Evolutionary conservation across 2,888 invertebrate species (phyloP).

Genomic region (Miltochrista miniata): DNA sequence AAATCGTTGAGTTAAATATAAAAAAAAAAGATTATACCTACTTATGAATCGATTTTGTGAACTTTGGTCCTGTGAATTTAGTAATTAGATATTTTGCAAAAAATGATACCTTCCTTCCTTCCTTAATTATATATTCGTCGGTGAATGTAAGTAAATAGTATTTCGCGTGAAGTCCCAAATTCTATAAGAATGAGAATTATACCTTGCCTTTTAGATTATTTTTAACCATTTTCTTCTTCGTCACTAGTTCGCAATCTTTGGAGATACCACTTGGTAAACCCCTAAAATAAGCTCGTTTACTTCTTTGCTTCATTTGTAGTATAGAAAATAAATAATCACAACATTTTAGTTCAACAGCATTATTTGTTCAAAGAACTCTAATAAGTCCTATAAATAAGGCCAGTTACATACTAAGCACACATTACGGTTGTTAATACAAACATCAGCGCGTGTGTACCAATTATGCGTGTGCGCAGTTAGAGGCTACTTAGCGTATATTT

Average conservation of each 20-base stretch:
- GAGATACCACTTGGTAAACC: too few relatives aligned
- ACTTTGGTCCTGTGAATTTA: neutral
- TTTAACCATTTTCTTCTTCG: too few relatives aligned
- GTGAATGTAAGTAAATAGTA: too few relatives aligned
- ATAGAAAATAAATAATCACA: neutral
- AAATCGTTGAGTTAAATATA: slow-evolving; percentile 51
- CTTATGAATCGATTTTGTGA: too few relatives aligned
- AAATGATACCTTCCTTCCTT: too few relatives aligned
- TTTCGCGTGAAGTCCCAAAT: too few relatives aligned
- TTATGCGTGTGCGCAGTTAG: slow-evolving; percentile 35
- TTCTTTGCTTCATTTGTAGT: too few relatives aligned
- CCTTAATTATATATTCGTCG: too few relatives aligned
- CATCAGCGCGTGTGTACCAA: slow-evolving; percentile 33
- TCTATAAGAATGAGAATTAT: too few relatives aligned
- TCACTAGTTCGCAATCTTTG: too few relatives aligned
- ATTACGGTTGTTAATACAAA: slow-evolving; percentile 31
- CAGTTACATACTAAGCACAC: slow-evolving; percentile 17
- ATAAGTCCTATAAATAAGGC: slow-evolving; percentile 17
- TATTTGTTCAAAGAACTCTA: slow-evolving; percentile 2
- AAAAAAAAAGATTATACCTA: too few relatives aligned
- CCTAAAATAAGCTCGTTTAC: neutral
- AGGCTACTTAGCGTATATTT: slow-evolving; percentile 30
- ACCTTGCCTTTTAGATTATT: too few relatives aligned
- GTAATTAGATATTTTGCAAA: slow-evolving; percentile 3
- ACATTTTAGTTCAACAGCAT: neutral